Evolutionary conservation across 2,797 vertebrate species (phyloP), one percentile per base, ranked within the genome.

Genomic region (Taeniopygia guttata): DNA sequence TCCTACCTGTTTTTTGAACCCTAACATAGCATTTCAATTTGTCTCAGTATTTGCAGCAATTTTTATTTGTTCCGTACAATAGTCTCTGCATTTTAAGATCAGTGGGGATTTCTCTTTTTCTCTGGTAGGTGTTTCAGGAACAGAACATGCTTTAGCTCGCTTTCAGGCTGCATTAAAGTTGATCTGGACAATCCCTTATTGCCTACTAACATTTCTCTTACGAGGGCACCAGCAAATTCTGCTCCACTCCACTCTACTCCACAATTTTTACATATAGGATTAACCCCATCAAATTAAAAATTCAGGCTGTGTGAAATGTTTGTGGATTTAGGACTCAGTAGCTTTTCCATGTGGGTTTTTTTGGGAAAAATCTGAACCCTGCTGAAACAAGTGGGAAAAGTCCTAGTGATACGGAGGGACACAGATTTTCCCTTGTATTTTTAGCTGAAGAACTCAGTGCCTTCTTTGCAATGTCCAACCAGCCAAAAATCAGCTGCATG

Each of bases 371-470:
- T 51, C 25, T 48, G 34, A 21, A 21, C 45, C 21, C 17, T 17
- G 0, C 34, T 59, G 83, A 87, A 93, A 52, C 4, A 21, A 93
- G n/a, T 30, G 72, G 88, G 70, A 40, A 84, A 21, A 59, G 75
- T 69, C 77, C 58, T 16, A 23, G 42, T 0, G 5, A 32, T 40
- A 16, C 0, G 3, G 16, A 1, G 7, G 81, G 36, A 58, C 62
- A 14, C 48, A 30, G 51, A 29, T 75, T 93, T 79, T 36, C 38
- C 78, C 59, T 49, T 69, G 54, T 69, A 34, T 67, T 90, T 93
- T 84, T 84, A 93, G 68, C 78, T 2, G 0, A 16, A 77, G 74
- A 52, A 62, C 30, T 80, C 70, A 1, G 9, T 14, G 43, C 76
- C 76, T 40, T 82, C 51, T 85, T 80, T 38, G 56, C 49, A 34